phyloP scores from a whole-genome alignment of 2,797 vertebrate genomes.

The Poecilia wingei region DNA sequence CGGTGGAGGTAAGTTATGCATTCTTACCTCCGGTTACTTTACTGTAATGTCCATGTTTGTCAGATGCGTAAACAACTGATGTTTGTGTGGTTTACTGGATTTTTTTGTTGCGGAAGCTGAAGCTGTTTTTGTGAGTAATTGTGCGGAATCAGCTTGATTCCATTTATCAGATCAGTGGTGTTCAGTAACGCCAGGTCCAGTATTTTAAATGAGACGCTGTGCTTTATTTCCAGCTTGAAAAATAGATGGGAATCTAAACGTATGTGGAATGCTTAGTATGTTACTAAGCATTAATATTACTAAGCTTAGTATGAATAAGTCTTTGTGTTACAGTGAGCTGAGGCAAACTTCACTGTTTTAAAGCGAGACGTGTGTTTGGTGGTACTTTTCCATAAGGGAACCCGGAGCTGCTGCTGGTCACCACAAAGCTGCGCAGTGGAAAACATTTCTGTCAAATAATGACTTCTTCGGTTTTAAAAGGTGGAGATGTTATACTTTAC shows the following conservation, averaged over 20 bases:
- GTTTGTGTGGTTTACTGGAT: neutral
- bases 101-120: neutral
- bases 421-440: neutral
- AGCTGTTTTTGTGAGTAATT: neutral
- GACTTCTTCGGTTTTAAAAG: neutral
- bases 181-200: neutral
- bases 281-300: too few relatives aligned
- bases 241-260: neutral
- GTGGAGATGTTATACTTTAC: neutral
- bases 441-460: neutral
- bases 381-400: conserved; percentile 13
- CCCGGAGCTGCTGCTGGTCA: neutral
- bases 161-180: neutral
- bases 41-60: neutral
- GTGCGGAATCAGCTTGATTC: neutral
- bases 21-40: neutral
- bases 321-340: neutral
- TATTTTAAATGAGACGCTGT: neutral
- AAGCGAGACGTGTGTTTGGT: neutral
- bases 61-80: neutral
- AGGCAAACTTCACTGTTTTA: neutral
- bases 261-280: neutral
- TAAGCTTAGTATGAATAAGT: neutral
- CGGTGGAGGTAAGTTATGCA: conserved; percentile 88
- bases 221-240: neutral